phyloP scores from a whole-genome alignment of 92 coral and sea anemone genomes.

The Epizoanthus illoricatus region DNA sequence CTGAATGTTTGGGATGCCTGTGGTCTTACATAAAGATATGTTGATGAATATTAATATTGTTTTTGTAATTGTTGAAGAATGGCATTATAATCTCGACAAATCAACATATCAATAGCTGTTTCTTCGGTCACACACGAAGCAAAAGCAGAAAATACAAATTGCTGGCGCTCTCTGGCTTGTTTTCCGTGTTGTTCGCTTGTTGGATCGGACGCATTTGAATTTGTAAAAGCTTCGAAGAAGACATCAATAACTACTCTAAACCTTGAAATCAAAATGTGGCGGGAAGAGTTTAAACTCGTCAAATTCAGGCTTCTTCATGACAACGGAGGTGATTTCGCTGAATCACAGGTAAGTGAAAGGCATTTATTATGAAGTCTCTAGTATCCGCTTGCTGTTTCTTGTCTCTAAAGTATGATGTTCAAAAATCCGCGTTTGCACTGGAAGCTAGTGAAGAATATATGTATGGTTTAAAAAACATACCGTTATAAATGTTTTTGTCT shows the following conservation, averaged over 20 bases:
- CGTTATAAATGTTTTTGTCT: too few relatives aligned
- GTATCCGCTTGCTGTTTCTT: too few relatives aligned
- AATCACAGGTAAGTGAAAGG: conserved; percentile 73
- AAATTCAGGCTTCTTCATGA: conserved; percentile 62
- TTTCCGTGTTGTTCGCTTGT: not conserved
- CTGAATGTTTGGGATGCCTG: too few relatives aligned
- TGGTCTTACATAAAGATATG: too few relatives aligned
- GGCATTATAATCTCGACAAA: not conserved
- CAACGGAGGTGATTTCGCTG: conserved; percentile 78
- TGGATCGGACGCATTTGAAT: not conserved
- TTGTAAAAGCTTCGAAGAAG: not conserved
- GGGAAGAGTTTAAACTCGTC: conserved; percentile 60
- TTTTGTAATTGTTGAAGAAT: too few relatives aligned
- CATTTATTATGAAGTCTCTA: too few relatives aligned
- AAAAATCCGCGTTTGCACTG: too few relatives aligned
- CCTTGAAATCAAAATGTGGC: conserved; percentile 25
- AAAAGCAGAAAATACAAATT: not conserved
- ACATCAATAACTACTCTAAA: not conserved
- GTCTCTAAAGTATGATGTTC: too few relatives aligned
- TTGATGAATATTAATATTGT: too few relatives aligned
- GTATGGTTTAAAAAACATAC: too few relatives aligned
- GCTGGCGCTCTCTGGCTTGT: not conserved
- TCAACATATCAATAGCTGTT: conserved; percentile 12
- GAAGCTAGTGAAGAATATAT: too few relatives aligned
- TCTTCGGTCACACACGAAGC: conserved; percentile 24